A percentile compares a stretch with the other conserved stretches of the same genome.
These are phyloP conservation scores for Plebejus anna DNA, from an alignment of 2,888 invertebrate species.

Conservation along the genomic window DNA sequence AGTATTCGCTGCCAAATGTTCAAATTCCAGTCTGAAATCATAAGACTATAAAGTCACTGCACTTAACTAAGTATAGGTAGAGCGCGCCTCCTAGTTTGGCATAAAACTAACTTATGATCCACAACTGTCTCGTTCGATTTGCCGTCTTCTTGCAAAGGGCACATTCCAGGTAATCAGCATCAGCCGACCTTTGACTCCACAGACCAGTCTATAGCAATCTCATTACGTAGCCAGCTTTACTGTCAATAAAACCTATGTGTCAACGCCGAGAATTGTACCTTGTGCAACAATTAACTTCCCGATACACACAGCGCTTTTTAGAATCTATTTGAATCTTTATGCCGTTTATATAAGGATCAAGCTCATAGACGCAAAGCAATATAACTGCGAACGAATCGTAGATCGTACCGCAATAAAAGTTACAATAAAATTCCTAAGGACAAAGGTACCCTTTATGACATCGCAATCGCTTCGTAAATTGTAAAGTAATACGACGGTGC, in stretches of 20 bases:
- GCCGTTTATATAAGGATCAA: background rate
- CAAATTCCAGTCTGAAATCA: background rate
- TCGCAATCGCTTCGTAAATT: conserved; percentile 59
- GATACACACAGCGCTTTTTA: conserved; percentile 44
- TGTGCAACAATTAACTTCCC: conserved; percentile 38
- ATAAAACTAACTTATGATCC: conserved; percentile 10
- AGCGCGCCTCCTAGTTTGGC: background rate
- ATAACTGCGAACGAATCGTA: conserved; percentile 35
- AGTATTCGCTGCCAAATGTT: background rate
- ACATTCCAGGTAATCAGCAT: conserved; percentile 37
- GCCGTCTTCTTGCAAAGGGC: conserved; percentile 33
- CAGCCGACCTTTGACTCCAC: conserved; percentile 54
- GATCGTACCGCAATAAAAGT: conserved; percentile 21
- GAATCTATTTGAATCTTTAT: background rate
- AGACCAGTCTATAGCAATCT: conserved; percentile 53
- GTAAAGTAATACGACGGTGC: conserved; percentile 64
- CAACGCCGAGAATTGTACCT: conserved; percentile 42
- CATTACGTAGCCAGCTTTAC: conserved; percentile 68
- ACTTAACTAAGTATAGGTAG: background rate
- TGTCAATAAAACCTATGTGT: conserved; percentile 67
- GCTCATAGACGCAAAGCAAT: background rate
- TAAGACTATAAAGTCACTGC: background rate
- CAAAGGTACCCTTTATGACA: conserved; percentile 55
- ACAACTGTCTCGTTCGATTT: conserved; percentile 21
- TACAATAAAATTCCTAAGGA: conserved; percentile 31